Percentiles rank a stretch among this genome's conserved stretches.
These are phyloP conservation scores for Mesocentrotus franciscanus DNA, from an alignment of 53 echinoderm and acorn worm genomes.

Conservation along the genomic window DNA sequence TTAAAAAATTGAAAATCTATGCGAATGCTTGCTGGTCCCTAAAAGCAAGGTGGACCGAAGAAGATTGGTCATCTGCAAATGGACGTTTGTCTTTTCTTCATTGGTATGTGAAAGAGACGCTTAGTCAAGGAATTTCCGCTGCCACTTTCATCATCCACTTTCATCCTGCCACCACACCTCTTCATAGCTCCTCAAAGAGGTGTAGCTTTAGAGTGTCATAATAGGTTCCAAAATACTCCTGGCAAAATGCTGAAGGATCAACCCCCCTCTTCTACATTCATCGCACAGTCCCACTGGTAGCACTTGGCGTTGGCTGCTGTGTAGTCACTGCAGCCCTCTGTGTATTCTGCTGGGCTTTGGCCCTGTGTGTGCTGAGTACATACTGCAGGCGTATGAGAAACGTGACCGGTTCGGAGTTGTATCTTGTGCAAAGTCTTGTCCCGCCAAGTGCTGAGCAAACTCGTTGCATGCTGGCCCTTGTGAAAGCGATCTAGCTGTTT, in stretches of 20 bases:
- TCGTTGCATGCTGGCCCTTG: slow-evolving; percentile 46
- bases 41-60: neutral
- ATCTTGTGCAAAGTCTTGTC: slow-evolving; percentile 59
- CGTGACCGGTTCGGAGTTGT: slow-evolving; percentile 54
- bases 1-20: neutral
- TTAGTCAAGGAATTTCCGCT: slow-evolving; percentile 32
- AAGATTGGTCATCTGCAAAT: slow-evolving; percentile 23
- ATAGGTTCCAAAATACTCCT: slow-evolving; percentile 50
- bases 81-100: slow-evolving; percentile 3
- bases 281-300: slow-evolving; percentile 36
- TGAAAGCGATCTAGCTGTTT: slow-evolving; percentile 62
- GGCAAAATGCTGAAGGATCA: neutral
- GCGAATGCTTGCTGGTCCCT: neutral
- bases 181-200: slow-evolving; percentile 2
- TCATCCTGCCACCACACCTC: slow-evolving; percentile 8
- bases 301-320: slow-evolving; percentile 42
- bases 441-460: slow-evolving; percentile 61
- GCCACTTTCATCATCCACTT: slow-evolving; percentile 43
- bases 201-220: slow-evolving; percentile 42
- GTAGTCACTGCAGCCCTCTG: slow-evolving; percentile 26
- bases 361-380: slow-evolving; percentile 55
- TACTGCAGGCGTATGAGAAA: slow-evolving; percentile 57
- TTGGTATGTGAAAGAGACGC: slow-evolving; percentile 32
- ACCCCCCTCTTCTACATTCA: neutral
- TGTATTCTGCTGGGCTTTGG: slow-evolving; percentile 46